Evolutionary conservation across 2,113 vertebrate species (phyloP).

Genomic region (Chrysemys picta): DNA sequence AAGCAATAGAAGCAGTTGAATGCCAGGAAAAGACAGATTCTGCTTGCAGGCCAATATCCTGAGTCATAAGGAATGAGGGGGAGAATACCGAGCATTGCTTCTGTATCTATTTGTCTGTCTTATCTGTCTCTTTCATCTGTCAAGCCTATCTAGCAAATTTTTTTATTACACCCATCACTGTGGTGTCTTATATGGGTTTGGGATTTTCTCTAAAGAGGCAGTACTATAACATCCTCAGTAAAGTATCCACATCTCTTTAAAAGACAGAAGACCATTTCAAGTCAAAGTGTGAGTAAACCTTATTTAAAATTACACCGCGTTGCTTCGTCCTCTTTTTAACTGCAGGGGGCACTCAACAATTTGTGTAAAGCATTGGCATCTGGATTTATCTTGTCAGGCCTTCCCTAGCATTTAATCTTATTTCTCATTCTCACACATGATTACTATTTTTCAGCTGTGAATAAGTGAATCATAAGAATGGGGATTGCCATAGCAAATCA

Average conservation of each 20-base stretch:
- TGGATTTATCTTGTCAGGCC: conserved; percentile 37
- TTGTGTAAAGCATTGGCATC: conserved; percentile 31
- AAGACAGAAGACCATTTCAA: conserved; percentile 57
- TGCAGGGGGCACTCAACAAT: conserved; percentile 81
- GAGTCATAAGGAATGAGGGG: conserved; percentile 36
- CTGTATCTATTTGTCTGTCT: conserved; percentile 18
- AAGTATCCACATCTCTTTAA: conserved; percentile 60
- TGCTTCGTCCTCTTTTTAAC: conserved; percentile 52
- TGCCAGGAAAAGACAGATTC: conserved; percentile 4
- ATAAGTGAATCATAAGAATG: conserved; percentile 54
- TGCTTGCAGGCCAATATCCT: conserved; percentile 28
- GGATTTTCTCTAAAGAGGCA: conserved; percentile 60
- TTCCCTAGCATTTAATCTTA: conserved; percentile 30
- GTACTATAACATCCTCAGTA: conserved; percentile 32
- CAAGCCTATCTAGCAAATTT: conserved; percentile 14
- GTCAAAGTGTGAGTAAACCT: conserved; percentile 54
- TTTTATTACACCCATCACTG: conserved; percentile 7
- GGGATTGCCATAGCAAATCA: not conserved
- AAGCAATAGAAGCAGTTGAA: conserved; percentile 15
- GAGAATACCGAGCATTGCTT: conserved; percentile 29
- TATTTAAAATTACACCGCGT: not conserved
- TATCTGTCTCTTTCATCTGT: conserved; percentile 39
- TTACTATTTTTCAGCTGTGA: conserved; percentile 63
- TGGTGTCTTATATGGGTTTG: not conserved
- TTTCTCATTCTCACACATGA: conserved; percentile 38